A percentile compares a stretch with the other conserved stretches of the same genome.
Conservation (phyloP, 1,140 invertebrate species). For the Elymnias hypermnestra region DNA sequence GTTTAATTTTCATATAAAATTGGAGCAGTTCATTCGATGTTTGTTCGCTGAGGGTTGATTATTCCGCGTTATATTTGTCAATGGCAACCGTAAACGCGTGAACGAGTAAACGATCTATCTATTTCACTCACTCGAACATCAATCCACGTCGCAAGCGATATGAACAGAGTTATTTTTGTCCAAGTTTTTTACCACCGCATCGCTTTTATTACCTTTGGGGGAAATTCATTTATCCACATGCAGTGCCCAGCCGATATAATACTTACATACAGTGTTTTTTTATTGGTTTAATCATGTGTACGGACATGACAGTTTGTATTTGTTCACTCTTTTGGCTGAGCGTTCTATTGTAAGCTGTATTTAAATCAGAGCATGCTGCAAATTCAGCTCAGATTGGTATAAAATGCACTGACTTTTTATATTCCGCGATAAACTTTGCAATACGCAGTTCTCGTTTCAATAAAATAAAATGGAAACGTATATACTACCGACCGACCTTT, state of each 20-base stretch:
- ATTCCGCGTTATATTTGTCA: conserved; percentile 3
- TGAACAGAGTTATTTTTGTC: conserved; percentile 30
- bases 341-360: conserved; percentile 9
- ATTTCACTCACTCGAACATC: conserved; percentile 21
- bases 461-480: too few relatives aligned
- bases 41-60: conserved; percentile 2
- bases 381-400: conserved; percentile 5
- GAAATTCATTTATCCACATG: conserved; percentile 25
- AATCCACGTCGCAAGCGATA: conserved; percentile 29
- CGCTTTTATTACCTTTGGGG: conserved; percentile 28
- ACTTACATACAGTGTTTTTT: conserved; percentile 24
- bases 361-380: conserved; percentile 7
- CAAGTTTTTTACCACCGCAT: conserved; percentile 28
- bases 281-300: conserved; percentile 23
- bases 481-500: too few relatives aligned
- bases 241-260: conserved; percentile 27
- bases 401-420: neutral
- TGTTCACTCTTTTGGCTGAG: conserved; percentile 8
- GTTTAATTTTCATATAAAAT: conserved; percentile 3
- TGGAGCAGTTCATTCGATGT: conserved; percentile 2
- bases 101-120: neutral
- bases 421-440: neutral
- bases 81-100: neutral
- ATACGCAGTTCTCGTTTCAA: too few relatives aligned
- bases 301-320: conserved; percentile 9